Evolutionary conservation across 2,113 vertebrate species (phyloP).

Genomic region (Limanda limanda): DNA sequence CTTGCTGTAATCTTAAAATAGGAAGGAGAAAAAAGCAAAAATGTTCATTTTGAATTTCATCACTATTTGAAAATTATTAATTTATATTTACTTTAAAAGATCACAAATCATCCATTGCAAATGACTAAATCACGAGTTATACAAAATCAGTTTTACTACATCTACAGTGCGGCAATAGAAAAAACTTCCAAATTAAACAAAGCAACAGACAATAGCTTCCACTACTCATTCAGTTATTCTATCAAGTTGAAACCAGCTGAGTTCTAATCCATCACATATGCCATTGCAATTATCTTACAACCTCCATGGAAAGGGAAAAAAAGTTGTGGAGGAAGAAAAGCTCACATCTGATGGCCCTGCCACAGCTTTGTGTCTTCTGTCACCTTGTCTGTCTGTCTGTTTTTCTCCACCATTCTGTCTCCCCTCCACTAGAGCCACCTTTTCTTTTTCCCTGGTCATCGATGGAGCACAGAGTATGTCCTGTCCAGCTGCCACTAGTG

Average conservation of each 20-base stretch:
- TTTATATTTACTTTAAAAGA: not conserved
- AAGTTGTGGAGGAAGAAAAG: constrained; percentile 28
- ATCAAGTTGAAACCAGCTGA: constrained; percentile 8
- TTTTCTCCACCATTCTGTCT: constrained; percentile 24
- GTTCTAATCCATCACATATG: constrained; percentile 33
- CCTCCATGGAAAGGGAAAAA: constrained; percentile 5
- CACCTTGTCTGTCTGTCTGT: constrained; percentile 52
- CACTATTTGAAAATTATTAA: too few relatives aligned
- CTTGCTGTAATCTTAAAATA: not conserved
- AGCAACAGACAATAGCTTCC: constrained; percentile 8
- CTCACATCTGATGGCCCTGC: constrained; percentile 22
- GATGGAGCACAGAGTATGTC: constrained; percentile 28
- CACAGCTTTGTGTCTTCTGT: constrained; percentile 46
- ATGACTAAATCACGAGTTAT: not conserved
- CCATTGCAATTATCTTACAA: constrained; percentile 30
- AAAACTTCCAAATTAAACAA: not conserved
- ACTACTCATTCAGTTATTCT: not conserved
- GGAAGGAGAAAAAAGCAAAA: not conserved
- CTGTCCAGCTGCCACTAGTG: constrained; percentile 51
- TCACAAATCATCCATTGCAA: not conserved
- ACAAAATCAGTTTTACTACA: too few relatives aligned
- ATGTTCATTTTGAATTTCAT: not conserved
- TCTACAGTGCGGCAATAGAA: not conserved
- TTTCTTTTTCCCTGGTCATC: constrained; percentile 24
- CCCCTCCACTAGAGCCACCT: constrained; percentile 16